Evolutionary conservation across 2,888 invertebrate genomes (phyloP).

Genomic region (Lutraria lutraria): DNA sequence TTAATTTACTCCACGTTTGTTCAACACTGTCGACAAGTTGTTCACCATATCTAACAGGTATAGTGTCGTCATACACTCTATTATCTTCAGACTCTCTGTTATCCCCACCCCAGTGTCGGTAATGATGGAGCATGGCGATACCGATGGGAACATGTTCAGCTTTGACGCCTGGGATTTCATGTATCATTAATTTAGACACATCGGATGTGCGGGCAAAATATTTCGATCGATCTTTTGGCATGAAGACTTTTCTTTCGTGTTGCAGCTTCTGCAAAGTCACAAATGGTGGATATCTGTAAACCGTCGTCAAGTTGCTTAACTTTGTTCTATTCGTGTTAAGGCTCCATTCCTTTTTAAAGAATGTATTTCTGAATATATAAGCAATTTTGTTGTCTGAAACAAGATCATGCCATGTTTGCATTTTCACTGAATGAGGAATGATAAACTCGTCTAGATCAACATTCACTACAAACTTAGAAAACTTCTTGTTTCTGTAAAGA

Average conservation of each 20-base stretch:
- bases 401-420: constrained; percentile 70
- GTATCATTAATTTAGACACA: constrained; percentile 76
- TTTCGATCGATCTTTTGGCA: constrained; percentile 73
- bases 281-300: constrained; percentile 70
- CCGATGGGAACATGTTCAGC: constrained; percentile 42
- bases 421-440: constrained; percentile 75
- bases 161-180: constrained; percentile 68
- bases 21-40: neutral
- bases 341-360: constrained; percentile 80
- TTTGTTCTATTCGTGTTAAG: neutral
- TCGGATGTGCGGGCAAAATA: constrained; percentile 74
- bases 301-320: constrained; percentile 61
- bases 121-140: constrained; percentile 77
- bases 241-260: constrained; percentile 70
- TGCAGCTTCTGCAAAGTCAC: constrained; percentile 73
- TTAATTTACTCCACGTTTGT: neutral
- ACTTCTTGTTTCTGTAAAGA: constrained; percentile 79
- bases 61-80: constrained; percentile 56
- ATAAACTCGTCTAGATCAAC: constrained; percentile 85
- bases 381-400: neutral
- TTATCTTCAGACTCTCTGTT: constrained; percentile 36
- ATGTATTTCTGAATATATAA: constrained; percentile 73
- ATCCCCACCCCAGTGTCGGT: constrained; percentile 75
- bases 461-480: constrained; percentile 80
- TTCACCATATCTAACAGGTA: constrained; percentile 58